Evolutionary conservation across 2,113 vertebrate species (phyloP).

Genomic region (Glaucidium brasilianum): DNA sequence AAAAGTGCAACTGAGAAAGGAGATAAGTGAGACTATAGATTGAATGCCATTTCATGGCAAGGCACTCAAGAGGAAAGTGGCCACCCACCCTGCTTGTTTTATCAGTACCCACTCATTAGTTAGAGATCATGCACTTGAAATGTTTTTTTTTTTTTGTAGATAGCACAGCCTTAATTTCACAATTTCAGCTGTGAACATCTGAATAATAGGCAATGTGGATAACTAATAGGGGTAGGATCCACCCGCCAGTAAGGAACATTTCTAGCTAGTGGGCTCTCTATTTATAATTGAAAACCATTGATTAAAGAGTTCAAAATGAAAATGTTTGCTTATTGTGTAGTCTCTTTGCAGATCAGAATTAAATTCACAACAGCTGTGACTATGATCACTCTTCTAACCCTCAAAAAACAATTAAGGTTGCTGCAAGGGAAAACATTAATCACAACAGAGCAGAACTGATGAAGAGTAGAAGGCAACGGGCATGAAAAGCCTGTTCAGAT

Average conservation of each 20-base stretch:
- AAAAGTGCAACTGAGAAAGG: not conserved
- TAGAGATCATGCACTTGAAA: not conserved
- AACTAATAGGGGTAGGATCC: not conserved
- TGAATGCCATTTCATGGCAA: not conserved
- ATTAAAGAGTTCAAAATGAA: not conserved
- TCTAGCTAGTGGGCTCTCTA: not conserved
- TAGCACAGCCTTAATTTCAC: not conserved
- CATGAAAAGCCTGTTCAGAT: not conserved
- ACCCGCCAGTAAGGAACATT: not conserved
- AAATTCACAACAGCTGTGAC: not conserved
- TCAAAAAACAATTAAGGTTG: slow-evolving; percentile 29
- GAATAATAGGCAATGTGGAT: not conserved
- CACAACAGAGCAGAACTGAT: not conserved
- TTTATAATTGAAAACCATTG: slow-evolving; percentile 8
- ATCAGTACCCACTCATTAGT: not conserved
- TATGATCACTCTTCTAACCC: not conserved
- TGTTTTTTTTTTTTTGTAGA: not conserved
- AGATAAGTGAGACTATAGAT: not conserved
- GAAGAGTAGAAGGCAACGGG: not conserved
- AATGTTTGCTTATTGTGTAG: not conserved
- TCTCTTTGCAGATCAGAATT: not conserved
- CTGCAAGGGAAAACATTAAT: slow-evolving; percentile 6
- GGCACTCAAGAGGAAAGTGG: not conserved
- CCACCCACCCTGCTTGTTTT: not conserved
- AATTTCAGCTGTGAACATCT: not conserved